Evolutionary conservation across 2,888 invertebrate genomes (phyloP), one percentile per base, ranked within the genome.

Genomic region (Frankliniella fusca): DNA sequence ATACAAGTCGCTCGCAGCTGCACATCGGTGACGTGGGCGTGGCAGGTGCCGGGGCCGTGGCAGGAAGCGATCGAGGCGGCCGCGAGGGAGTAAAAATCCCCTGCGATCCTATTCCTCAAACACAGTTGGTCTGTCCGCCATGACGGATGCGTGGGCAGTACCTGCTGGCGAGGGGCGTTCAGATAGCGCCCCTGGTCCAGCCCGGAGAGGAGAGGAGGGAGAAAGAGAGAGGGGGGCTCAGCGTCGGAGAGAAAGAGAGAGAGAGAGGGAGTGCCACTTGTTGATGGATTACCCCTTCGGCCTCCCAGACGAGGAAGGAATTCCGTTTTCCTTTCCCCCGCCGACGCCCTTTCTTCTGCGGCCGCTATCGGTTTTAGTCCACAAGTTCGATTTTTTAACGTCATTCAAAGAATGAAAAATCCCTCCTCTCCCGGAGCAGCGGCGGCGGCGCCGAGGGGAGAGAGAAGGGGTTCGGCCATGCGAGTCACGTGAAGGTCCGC

Each of bases 121-220:
- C 70, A 27, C 70, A 12, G 70, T 23, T 23, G 70, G 70, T 76
- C 70, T 76, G 70, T 76, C 70, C 23, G 70, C 70, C 70, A 76
- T 76, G 70, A 76, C 70, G 27, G 70, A 76, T 76, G 70, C 70
- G 70, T 76, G 70, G 70, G 70, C 70, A 76, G 70, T 23, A 23
- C 70, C 70, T 76, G 27, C 8, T 27, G 38, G 38, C 38, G 38
- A 38, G 38, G 38, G 38, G 38, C 38, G 38, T 38, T 38, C 38
- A 38, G 38, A 38, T 38, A 61, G 15, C 61, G 61, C 61, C 61
- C 38, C 38, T 5, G 38, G 38, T 38, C 38, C 38, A 38, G 38
- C 38, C 38, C 38, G 38, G 38, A 38, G 38, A 38, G 38, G 38
- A 38, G 38, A 38, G 38, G 38, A 61, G 61, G 61, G 61, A n/a